Evolutionary conservation across 2,888 invertebrate genomes (phyloP).

Genomic region (Phyllotreta cruciferae): DNA sequence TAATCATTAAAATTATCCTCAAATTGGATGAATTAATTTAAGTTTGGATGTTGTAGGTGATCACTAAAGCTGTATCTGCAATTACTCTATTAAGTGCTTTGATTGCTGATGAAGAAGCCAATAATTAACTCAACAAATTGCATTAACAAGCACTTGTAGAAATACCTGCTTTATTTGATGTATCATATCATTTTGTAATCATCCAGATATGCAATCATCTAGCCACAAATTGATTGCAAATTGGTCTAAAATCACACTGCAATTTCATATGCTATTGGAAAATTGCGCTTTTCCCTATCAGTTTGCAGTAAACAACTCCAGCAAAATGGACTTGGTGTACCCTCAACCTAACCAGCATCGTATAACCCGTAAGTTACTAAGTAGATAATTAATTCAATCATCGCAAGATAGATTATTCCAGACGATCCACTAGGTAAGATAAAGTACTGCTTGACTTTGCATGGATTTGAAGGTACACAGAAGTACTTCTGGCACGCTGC

Average conservation of each 20-base stretch:
- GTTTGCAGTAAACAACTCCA: no score
- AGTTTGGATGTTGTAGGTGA: neutral
- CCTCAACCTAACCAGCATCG: conserved; percentile 7
- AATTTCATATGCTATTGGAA: no score
- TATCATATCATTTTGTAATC: no score
- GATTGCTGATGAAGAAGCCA: neutral
- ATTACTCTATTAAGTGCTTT: conserved; percentile 8
- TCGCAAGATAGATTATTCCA: conserved; percentile 19
- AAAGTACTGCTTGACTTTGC: conserved; percentile 22
- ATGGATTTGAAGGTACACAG: conserved; percentile 29
- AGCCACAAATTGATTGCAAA: no score
- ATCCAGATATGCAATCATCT: neutral
- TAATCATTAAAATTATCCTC: conserved; percentile 18
- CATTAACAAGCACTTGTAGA: no score
- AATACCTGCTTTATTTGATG: no score
- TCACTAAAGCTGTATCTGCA: neutral
- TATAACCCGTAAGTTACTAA: conserved; percentile 20
- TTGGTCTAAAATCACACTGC: no score
- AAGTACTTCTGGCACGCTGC: conserved; percentile 34
- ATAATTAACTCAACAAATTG: no score
- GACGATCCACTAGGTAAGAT: conserved; percentile 32
- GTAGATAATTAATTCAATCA: neutral
- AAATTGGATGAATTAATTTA: neutral
- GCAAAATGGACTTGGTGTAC: no score
- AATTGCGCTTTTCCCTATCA: no score